A percentile compares a stretch with the other conserved stretches of the same genome.
phyloP scores from a whole-genome alignment of 2,797 vertebrate species.

The Microctenopoma steveboyesi region DNA sequence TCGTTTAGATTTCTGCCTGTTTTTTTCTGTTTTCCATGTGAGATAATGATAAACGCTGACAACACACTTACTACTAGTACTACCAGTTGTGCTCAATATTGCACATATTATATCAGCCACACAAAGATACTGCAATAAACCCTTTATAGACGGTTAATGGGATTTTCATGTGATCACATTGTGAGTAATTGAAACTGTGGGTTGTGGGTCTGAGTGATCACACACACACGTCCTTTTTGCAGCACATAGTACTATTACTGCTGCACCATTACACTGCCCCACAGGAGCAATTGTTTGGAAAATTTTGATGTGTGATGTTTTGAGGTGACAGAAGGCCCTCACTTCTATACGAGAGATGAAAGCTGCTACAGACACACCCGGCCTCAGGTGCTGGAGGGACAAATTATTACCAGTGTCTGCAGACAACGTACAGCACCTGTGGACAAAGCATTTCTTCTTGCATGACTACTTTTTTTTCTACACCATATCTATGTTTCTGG shows the following conservation, averaged over 20 bases:
- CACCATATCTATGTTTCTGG: background rate
- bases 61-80: too few species aligned
- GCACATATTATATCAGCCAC: too few species aligned
- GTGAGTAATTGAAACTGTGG: too few species aligned
- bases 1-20: too few species aligned
- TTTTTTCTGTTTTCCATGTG: too few species aligned
- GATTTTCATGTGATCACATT: too few species aligned
- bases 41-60: too few species aligned
- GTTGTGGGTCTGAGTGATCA: background rate
- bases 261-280: slow-evolving; percentile 25
- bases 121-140: too few species aligned
- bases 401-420: slow-evolving; percentile 13
- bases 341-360: background rate
- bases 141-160: too few species aligned
- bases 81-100: too few species aligned
- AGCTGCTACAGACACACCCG: slow-evolving; percentile 15
- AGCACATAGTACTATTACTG: slow-evolving; percentile 21
- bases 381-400: slow-evolving; percentile 28
- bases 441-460: background rate
- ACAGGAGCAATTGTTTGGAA: slow-evolving; percentile 45
- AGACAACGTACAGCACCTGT: background rate
- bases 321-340: slow-evolving; percentile 18
- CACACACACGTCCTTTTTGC: slow-evolving; percentile 7
- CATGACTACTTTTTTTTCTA: background rate
- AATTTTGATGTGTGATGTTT: slow-evolving; percentile 39